A percentile compares a stretch with the other conserved stretches of the same genome.
phyloP scores from a whole-genome alignment of 2,113 vertebrate genomes.

The Mesitornis unicolor region DNA sequence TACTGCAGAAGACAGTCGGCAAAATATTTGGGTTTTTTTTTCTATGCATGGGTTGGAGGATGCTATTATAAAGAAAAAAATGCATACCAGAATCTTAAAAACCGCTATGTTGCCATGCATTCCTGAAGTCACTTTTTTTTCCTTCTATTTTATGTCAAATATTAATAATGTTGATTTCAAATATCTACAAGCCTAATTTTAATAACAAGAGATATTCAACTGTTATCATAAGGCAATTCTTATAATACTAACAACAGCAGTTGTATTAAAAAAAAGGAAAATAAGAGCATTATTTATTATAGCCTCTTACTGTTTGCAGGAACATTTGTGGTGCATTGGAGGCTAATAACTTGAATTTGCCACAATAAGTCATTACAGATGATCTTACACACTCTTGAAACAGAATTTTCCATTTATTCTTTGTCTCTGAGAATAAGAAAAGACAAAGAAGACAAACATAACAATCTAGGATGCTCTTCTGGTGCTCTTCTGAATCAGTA shows the following conservation, averaged over 20 bases:
- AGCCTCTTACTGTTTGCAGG: background rate
- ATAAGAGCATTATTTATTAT: background rate
- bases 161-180: background rate
- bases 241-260: background rate
- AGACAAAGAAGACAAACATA: background rate
- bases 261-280: background rate
- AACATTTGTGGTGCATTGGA: background rate
- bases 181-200: background rate
- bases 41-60: accelerated
- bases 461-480: background rate
- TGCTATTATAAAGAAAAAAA: background rate
- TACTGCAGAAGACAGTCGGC: background rate
- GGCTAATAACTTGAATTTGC: background rate
- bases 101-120: background rate
- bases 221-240: background rate
- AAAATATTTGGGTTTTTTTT: background rate
- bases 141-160: background rate
- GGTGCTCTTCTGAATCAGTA: background rate
- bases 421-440: background rate
- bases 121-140: background rate
- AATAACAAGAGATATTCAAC: background rate
- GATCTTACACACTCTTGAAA: background rate
- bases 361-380: background rate
- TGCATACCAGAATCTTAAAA: background rate
- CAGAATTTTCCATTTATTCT: accelerated